Base-by-base conservation (phyloP, 1,140 invertebrate genomes). In the Drepana arcuata region DNA sequence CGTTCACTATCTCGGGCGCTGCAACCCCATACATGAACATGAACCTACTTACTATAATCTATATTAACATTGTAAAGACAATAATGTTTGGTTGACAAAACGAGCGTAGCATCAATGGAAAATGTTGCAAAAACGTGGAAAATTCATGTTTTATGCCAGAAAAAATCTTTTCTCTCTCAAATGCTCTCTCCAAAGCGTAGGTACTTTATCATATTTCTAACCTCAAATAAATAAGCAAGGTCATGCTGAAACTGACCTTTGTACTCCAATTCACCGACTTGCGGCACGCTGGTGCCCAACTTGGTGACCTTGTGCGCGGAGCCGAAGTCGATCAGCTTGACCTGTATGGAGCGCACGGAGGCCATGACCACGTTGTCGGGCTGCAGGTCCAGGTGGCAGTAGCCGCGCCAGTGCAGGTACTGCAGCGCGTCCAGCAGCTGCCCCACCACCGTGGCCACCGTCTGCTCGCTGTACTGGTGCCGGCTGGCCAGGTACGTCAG, bases 281-380 rank as follows among this genome's bases (percentile, higher is more conserved):
- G 81, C 1, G 88, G 86, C 16, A 95, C 90, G 37, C 87, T 85
- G 0, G 88, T 89, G 1, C 94, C 94, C 15, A 94, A 63, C 71
- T 93, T 94, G 6, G 88, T 91, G 1, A 96, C 92, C 57, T 86
- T 88, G 41, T 92, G 90, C 0, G 95, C 91, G 0, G 91, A 90
- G 0, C 94, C 95, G 63, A 99, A 93, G 70, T 99, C 97, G 1
- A 95, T 89, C 7, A 99, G 78, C 83, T 99, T 99, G 1, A 99
- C 87, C 67, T 94, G 91, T 2, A 95, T 88, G 12, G 91, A 91
- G 48, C 93, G 86, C 2, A 95, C 89, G 0, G 93, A 93, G 1
- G 91, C 90, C 91, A 99, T 96, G 0, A 99, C 94, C n/a, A 99
- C 87, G 71, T 98, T 99, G 57, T 97, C 95, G 0, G 97, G 97